These are phyloP conservation scores for Lumbricus terrestris DNA, from an alignment of 2,888 invertebrate genomes.

Conservation along the genomic window DNA sequence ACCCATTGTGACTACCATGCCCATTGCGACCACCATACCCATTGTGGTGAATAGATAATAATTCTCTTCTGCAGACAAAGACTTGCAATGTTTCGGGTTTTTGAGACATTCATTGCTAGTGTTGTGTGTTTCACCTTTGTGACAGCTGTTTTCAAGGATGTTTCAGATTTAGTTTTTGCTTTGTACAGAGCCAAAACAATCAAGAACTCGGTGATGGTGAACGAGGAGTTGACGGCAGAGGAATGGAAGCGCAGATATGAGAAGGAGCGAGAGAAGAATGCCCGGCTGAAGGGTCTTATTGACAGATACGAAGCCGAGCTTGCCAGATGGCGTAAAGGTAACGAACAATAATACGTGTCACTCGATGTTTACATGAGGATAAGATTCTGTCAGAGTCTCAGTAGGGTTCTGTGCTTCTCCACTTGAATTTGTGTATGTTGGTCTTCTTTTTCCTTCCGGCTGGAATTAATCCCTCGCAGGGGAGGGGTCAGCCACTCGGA, in stretches of 20 bases:
- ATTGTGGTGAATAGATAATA: not conserved
- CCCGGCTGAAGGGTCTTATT: constrained; percentile 70
- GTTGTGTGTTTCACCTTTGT: not conserved
- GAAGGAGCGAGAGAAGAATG: constrained; percentile 93
- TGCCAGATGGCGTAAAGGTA: constrained; percentile 82
- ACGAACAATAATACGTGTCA: constrained; percentile 27
- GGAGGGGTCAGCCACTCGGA: too few species aligned
- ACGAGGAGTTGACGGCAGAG: constrained; percentile 98
- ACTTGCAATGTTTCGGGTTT: not conserved
- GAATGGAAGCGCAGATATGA: constrained; percentile 99
- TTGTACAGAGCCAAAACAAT: constrained; percentile 86
- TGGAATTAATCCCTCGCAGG: too few species aligned
- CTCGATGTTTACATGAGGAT: not conserved
- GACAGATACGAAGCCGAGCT: constrained; percentile 83
- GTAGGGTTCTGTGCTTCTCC: not conserved
- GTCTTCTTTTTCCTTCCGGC: too few species aligned
- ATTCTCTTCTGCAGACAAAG: not conserved
- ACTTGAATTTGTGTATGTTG: not conserved
- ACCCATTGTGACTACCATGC: too few species aligned
- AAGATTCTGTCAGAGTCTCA: not conserved
- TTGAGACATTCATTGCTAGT: not conserved
- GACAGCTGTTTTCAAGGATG: not conserved
- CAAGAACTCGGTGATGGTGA: constrained; percentile 98
- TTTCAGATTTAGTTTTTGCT: not conserved
- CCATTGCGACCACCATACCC: not conserved